phyloP scores from a whole-genome alignment of 2,797 vertebrate species.

The Sebastes miniatus region DNA sequence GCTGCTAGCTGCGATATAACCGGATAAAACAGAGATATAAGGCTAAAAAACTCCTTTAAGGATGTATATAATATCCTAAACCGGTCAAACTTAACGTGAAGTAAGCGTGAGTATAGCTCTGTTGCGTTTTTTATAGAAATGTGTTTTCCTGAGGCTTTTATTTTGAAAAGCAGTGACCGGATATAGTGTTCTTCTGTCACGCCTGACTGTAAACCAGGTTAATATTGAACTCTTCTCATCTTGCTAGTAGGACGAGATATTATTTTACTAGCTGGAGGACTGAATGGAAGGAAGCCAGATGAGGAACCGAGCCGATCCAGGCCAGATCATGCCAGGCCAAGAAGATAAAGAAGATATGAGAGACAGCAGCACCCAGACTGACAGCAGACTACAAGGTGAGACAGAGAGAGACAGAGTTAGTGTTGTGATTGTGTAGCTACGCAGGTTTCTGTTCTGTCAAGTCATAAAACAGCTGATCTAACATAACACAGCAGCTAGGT shows the following conservation, averaged over 20 bases:
- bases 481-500: background rate
- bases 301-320: slow-evolving; percentile 18
- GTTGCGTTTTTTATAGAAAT: fast-evolving
- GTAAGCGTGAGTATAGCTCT: no score
- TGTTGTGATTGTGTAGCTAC: background rate
- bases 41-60: fast-evolving
- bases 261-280: fast-evolving
- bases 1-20: background rate
- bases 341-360: slow-evolving; percentile 40
- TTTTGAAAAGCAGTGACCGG: slow-evolving; percentile 11
- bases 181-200: fast-evolving
- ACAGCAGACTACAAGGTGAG: slow-evolving; percentile 77
- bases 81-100: background rate
- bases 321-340: background rate
- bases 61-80: background rate
- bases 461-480: background rate
- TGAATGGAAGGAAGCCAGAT: slow-evolving; percentile 70
- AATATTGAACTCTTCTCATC: fast-evolving
- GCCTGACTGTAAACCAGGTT: background rate
- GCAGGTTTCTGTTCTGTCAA: background rate
- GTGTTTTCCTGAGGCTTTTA: background rate
- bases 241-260: no score
- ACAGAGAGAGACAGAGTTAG: background rate
- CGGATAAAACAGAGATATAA: background rate
- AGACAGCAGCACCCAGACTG: slow-evolving; percentile 72